A percentile compares a stretch with the other conserved stretches of the same genome.
Evolutionary conservation across 92 coral and sea anemone species (phyloP).

Genomic region (Micromussa lordhowensis): DNA sequence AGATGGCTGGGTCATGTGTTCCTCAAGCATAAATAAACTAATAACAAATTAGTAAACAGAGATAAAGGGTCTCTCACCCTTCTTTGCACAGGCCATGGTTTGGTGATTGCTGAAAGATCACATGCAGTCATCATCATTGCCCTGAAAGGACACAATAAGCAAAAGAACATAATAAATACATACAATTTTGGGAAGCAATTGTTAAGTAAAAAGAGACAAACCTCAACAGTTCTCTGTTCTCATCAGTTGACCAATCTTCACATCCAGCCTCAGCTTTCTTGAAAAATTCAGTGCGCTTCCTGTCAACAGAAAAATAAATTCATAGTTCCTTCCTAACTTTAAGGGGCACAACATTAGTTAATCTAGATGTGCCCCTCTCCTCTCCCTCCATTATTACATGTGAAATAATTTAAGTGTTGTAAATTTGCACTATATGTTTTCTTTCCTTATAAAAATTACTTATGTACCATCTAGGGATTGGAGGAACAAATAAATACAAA

Average conservation of each 20-base stretch:
- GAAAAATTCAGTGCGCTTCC: conserved; percentile 94
- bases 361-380: too few species aligned
- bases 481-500: too few species aligned
- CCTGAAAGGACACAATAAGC: conserved; percentile 35
- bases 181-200: neutral
- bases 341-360: too few species aligned
- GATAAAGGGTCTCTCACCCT: conserved; percentile 70
- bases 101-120: conserved; percentile 97
- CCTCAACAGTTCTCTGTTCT: conserved; percentile 87
- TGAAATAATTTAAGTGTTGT: too few species aligned
- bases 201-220: conserved; percentile 8
- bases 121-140: conserved; percentile 99
- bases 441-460: too few species aligned
- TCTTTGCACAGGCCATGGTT: conserved; percentile 99
- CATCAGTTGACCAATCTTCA: conserved; percentile 78
- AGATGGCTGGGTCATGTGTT: too few species aligned
- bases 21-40: neutral
- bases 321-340: neutral
- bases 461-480: too few species aligned
- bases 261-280: conserved; percentile 75
- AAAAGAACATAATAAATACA: neutral
- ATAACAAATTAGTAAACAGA: neutral
- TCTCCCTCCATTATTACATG: too few species aligned
- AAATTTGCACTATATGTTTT: too few species aligned
- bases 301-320: conserved; percentile 16